These are phyloP conservation scores for Pantherophis alleghaniensis DNA, from an alignment of 2,797 vertebrate species.

Conservation along the genomic window DNA sequence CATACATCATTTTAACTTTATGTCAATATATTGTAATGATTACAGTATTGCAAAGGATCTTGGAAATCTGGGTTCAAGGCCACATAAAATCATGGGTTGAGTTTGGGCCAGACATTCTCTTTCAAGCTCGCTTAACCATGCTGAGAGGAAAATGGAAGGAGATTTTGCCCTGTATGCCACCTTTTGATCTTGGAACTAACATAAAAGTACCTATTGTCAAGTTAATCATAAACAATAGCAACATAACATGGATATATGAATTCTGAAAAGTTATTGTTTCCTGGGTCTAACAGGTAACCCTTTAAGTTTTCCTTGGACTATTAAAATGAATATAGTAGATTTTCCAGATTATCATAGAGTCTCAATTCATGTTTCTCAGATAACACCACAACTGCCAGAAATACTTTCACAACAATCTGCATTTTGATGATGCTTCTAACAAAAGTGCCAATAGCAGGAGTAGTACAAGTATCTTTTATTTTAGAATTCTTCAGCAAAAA, in stretches of 20 bases:
- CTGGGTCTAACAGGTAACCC: background rate
- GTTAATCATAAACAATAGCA: background rate
- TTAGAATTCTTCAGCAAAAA: background rate
- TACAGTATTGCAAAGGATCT: background rate
- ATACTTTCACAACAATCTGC: background rate
- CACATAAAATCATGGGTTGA: background rate
- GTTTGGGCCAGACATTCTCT: background rate
- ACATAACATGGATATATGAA: background rate
- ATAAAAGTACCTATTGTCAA: background rate
- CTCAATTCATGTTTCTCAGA: background rate
- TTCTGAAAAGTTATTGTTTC: background rate
- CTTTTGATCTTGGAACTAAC: background rate
- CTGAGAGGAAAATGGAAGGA: background rate
- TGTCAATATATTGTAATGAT: background rate
- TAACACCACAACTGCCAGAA: background rate
- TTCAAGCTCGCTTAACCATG: background rate
- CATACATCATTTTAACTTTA: background rate
- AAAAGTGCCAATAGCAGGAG: background rate
- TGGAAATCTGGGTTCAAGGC: background rate
- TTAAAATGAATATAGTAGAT: background rate
- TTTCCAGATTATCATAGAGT: background rate
- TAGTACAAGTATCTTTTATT: slow-evolving; percentile 2
- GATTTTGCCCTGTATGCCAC: background rate
- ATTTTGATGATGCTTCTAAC: slow-evolving; percentile 1
- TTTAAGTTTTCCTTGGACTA: background rate